phyloP scores from a whole-genome alignment of 2,113 vertebrate genomes.

The Hemiscyllium ocellatum region DNA sequence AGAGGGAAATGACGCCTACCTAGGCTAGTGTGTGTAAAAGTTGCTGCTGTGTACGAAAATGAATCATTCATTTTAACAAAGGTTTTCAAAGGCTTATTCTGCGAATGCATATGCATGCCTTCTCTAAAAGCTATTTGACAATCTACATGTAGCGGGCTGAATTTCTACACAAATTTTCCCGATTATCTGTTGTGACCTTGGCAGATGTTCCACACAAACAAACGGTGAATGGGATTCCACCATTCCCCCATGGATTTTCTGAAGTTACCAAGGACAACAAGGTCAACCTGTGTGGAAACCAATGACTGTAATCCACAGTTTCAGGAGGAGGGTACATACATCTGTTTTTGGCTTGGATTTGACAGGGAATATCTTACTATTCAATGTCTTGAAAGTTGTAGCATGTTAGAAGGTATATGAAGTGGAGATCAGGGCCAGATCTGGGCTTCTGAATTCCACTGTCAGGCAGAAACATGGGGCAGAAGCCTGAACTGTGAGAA shows the following conservation, averaged over 20 bases:
- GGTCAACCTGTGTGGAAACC: not conserved
- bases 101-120: not conserved
- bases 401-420: not conserved
- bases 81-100: not conserved
- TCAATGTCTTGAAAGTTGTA: not conserved
- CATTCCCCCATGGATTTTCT: not conserved
- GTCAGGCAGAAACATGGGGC: not conserved
- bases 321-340: not conserved
- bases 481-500: not conserved
- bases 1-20: not conserved
- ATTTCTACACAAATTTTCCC: not conserved
- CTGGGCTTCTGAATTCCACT: not conserved
- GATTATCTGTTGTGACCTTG: not conserved
- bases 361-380: not conserved
- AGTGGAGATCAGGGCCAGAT: not conserved
- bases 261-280: not conserved
- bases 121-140: not conserved
- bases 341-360: not conserved
- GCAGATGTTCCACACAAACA: not conserved
- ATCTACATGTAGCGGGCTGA: not conserved
- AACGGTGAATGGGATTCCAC: not conserved
- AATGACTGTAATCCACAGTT: not conserved
- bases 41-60: not conserved
- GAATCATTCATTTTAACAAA: not conserved
- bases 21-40: not conserved